A percentile compares a stretch with the other conserved stretches of the same genome.
phyloP scores from a whole-genome alignment of 23 tunicate species.

The Styela clava region DNA sequence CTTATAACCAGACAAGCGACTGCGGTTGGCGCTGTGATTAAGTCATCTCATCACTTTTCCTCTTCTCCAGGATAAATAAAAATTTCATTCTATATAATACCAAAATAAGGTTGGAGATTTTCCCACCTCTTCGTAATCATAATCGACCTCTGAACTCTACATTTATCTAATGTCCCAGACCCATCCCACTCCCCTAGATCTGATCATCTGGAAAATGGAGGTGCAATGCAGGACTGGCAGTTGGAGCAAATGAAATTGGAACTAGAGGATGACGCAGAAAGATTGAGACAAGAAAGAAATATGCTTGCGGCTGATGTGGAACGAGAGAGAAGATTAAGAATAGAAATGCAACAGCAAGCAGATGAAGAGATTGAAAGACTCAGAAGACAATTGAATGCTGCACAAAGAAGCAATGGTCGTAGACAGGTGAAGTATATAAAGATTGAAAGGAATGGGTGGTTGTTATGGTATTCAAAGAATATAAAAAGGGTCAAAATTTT shows the following conservation, averaged over 20 bases:
- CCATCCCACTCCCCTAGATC: not conserved
- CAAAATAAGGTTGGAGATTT: too few relatives aligned
- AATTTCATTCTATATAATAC: too few relatives aligned
- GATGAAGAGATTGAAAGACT: constrained; percentile 63
- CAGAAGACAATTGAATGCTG: constrained; percentile 13
- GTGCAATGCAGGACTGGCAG: constrained; percentile 8
- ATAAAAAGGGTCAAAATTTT: too few relatives aligned
- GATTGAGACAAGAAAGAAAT: constrained; percentile 32
- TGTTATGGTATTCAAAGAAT: too few relatives aligned
- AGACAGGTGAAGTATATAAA: not conserved
- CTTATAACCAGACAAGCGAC: too few relatives aligned
- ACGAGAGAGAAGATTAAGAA: constrained; percentile 28
- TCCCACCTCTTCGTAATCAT: too few relatives aligned
- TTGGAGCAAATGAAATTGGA: not conserved
- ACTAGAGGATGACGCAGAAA: constrained; percentile 12
- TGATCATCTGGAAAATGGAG: not conserved
- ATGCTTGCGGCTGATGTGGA: constrained; percentile 10
- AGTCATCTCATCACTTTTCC: too few relatives aligned
- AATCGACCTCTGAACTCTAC: too few relatives aligned
- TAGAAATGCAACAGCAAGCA: constrained; percentile 53
- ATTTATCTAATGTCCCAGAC: too few relatives aligned
- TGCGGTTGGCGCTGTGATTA: too few relatives aligned
- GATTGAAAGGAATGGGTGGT: not conserved
- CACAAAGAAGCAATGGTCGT: not conserved
- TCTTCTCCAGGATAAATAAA: too few relatives aligned